Conservation (phyloP, 2,797 vertebrate genomes). For the Anabas testudineus region DNA sequence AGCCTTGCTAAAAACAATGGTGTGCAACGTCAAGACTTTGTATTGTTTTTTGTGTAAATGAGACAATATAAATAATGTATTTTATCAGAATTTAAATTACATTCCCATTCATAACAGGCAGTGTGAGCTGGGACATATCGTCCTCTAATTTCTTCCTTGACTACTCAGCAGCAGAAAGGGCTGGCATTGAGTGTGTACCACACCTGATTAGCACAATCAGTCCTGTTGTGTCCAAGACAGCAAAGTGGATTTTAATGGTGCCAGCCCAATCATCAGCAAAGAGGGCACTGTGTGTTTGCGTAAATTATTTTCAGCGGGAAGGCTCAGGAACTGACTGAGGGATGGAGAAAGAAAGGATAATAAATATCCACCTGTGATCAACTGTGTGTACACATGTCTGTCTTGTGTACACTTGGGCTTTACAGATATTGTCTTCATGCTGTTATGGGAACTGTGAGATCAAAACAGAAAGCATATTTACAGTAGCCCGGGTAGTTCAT, state of each 20-base stretch:
- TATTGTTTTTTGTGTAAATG: slow-evolving; percentile 72
- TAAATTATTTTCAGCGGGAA: slow-evolving; percentile 11
- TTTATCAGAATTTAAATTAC: slow-evolving; percentile 72
- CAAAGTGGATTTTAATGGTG: slow-evolving; percentile 59
- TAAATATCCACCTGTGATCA: slow-evolving; percentile 14
- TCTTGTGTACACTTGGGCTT: too few relatives aligned
- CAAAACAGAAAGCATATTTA: neutral
- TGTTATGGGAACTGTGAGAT: slow-evolving; percentile 20
- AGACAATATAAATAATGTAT: slow-evolving; percentile 74
- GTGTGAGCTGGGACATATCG: slow-evolving; percentile 17
- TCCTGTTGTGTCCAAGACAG: slow-evolving; percentile 32
- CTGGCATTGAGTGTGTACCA: slow-evolving; percentile 26
- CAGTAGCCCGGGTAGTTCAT: neutral
- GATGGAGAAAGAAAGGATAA: slow-evolving; percentile 9
- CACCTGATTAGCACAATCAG: slow-evolving; percentile 43
- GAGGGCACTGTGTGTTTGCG: slow-evolving; percentile 11
- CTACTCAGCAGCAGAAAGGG: slow-evolving; percentile 38
- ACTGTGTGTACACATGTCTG: too few relatives aligned
- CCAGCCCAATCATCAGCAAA: slow-evolving; percentile 39
- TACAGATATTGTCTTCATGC: slow-evolving; percentile 13
- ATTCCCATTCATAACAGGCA: slow-evolving; percentile 54
- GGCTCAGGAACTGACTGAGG: slow-evolving; percentile 3
- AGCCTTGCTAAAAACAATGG: slow-evolving; percentile 44
- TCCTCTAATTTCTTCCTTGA: slow-evolving; percentile 41
- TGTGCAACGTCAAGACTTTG: slow-evolving; percentile 34